phyloP scores from a whole-genome alignment of 2,797 vertebrate genomes.

The Otus scops region DNA sequence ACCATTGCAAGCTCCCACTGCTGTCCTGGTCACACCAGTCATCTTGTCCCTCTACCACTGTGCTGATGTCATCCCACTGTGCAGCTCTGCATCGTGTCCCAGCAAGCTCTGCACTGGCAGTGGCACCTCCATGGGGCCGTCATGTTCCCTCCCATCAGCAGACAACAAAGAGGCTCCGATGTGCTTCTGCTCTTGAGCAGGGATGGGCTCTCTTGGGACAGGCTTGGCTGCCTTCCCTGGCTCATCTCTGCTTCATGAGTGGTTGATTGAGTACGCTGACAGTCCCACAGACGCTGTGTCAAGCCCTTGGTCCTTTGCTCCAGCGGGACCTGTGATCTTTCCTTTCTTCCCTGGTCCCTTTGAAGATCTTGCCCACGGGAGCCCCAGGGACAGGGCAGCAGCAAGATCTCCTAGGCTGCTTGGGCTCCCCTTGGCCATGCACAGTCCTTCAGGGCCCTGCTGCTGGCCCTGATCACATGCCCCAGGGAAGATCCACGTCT shows the following conservation, averaged over 20 bases:
- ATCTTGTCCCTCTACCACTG: not conserved
- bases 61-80: not conserved
- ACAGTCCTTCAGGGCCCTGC: not conserved
- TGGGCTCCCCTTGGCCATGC: not conserved
- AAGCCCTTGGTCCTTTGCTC: not conserved
- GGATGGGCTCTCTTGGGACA: not conserved
- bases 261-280: not conserved
- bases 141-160: not conserved
- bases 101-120: not conserved
- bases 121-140: not conserved
- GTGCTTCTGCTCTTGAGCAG: not conserved
- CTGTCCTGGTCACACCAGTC: not conserved
- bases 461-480: accelerated
- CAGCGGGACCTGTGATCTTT: not conserved
- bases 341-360: not conserved
- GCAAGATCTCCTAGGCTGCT: not conserved
- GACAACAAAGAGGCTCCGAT: not conserved
- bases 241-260: not conserved
- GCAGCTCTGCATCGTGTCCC: not conserved
- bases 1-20: not conserved
- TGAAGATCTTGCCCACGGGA: not conserved
- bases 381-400: not conserved
- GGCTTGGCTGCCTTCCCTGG: slow-evolving; percentile 1
- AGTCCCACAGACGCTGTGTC: accelerated
- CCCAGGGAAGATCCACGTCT: not conserved